A percentile compares a stretch with the other conserved stretches of the same genome.
These are phyloP conservation scores for Zaprionus tsacasi DNA, from an alignment of 1,140 invertebrate species.

Conservation along the genomic window DNA sequence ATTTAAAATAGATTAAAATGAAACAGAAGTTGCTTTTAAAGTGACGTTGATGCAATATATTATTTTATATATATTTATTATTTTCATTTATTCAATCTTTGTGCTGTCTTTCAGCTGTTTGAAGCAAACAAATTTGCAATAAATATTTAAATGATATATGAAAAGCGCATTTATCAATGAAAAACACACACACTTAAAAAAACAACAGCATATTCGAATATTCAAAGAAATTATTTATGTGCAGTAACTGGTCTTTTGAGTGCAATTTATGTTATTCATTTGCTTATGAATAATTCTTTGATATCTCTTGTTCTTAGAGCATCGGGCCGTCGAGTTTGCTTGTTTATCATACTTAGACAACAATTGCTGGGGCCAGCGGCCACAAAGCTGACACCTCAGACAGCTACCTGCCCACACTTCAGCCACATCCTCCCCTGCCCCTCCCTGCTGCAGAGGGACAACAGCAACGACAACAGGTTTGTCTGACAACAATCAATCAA, in stretches of 20 bases:
- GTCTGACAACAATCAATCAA: slow-evolving; percentile 80
- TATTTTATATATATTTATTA: not conserved
- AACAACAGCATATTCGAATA: not conserved
- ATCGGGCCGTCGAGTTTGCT: slow-evolving; percentile 12
- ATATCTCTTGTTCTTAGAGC: slow-evolving; percentile 9
- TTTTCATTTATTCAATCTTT: not conserved
- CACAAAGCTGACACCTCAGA: slow-evolving; percentile 73
- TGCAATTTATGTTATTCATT: not conserved
- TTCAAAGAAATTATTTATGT: not conserved
- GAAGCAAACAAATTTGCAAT: not conserved
- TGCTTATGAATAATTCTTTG: not conserved
- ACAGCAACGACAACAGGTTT: slow-evolving; percentile 29
- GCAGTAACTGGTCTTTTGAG: not conserved
- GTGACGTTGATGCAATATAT: too few species aligned
- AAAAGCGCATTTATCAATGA: not conserved
- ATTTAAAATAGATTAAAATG: too few species aligned
- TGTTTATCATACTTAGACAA: slow-evolving; percentile 6
- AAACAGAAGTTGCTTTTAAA: too few species aligned
- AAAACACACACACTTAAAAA: not conserved
- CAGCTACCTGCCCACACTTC: slow-evolving; percentile 39
- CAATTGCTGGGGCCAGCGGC: slow-evolving; percentile 43
- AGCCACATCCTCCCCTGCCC: too few species aligned
- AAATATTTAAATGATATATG: not conserved
- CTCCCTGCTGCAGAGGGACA: slow-evolving; percentile 19
- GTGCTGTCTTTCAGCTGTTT: not conserved